Base-by-base conservation (phyloP, 1,140 invertebrate genomes). In the Lethocerus indicus region DNA sequence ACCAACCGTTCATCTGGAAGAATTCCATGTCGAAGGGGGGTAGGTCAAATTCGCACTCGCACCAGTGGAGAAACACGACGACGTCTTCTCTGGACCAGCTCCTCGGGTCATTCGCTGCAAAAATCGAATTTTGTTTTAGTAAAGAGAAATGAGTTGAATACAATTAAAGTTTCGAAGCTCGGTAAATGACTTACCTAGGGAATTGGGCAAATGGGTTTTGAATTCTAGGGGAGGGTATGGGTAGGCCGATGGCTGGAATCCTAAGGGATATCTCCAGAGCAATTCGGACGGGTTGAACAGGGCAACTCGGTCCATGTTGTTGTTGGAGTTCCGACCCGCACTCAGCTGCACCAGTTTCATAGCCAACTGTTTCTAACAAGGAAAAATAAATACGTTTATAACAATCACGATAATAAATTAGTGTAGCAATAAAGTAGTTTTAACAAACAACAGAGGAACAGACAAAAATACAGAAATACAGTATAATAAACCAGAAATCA, bases 1-100 rank as follows among this genome's bases (percentile, higher is more conserved):
- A n/a, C n/a, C n/a, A n/a, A 79, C 91, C 92, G 65, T 96, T 96
- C 88, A 96, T 93, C 70, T 92, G 88, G 65, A 96, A 94, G 68
- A 88, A 79, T 59, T 93, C 88, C 73, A 88, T 81, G 61, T 93
- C 86, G 59, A 95, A 83, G 49, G 81, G 76, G 16, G 89, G 87
- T 47, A 96, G 67, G 60, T 93, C 89, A 62, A 90, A 95, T 66
- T 94, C 90, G 36, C 85, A 72, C 63, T 91, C 85, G 52, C 89
- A 89, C 81, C 90, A 94, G 57, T 83, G 78, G 25, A 96, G 67
- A 67, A 94, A 95, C 20, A 80, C 72, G 12, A 74, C 69, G 1
- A 95, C 90, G 62, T 95, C 88, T 56, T 94, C 87, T 56, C 89
- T 76, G 24, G 78, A 82, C 90, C 90, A 96, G 14, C 83, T 64